Conservation (phyloP, 2,113 vertebrate genomes). For the Galemys pyrenaicus region DNA sequence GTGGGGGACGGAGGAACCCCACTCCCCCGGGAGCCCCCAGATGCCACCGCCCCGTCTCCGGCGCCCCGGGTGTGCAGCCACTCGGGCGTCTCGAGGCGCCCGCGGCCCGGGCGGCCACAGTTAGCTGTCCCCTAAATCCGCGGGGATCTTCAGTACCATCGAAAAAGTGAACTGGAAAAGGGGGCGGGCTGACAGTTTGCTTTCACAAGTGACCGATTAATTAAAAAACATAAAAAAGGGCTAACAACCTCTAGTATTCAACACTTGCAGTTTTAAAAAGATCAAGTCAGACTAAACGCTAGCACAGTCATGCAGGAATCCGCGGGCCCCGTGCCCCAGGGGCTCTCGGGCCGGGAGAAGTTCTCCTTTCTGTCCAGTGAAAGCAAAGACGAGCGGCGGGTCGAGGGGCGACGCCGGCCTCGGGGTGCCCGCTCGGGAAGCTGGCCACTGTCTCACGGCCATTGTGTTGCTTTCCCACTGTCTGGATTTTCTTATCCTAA, state of each 20-base stretch:
- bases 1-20: no score
- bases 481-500: constrained; percentile 76
- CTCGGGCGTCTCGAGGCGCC: not conserved
- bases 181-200: constrained; percentile 73
- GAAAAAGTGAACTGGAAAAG: constrained; percentile 79
- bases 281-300: constrained; percentile 90
- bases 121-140: constrained; percentile 85
- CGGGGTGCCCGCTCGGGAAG: constrained; percentile 74
- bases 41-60: not conserved
- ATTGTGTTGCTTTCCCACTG: constrained; percentile 72
- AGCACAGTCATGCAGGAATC: constrained; percentile 90
- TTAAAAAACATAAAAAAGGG: constrained; percentile 78
- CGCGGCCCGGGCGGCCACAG: constrained; percentile 61
- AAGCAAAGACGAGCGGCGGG: constrained; percentile 78
- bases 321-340: constrained; percentile 78
- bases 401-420: constrained; percentile 77
- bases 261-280: constrained; percentile 87
- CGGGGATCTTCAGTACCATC: constrained; percentile 78
- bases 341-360: constrained; percentile 54
- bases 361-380: constrained; percentile 71
- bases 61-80: not conserved
- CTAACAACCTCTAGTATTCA: constrained; percentile 87
- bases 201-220: constrained; percentile 82
- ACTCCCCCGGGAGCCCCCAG: not conserved
- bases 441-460: constrained; percentile 72